phyloP scores from a whole-genome alignment of 2,113 vertebrate genomes.

The Brachyhypopomus gauderio region DNA sequence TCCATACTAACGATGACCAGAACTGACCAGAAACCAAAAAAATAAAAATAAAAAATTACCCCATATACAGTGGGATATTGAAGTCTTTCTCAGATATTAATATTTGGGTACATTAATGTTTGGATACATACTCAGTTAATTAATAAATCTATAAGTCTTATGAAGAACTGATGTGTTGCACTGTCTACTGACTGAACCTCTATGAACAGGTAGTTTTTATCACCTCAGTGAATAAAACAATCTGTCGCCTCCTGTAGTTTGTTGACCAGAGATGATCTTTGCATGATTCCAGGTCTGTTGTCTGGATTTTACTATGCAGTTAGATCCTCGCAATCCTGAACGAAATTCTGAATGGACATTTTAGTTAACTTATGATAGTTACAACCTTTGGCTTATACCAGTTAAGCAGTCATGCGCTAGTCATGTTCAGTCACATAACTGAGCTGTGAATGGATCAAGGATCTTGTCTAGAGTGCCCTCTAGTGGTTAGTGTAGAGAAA shows the following conservation, averaged over 20 bases:
- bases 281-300: background rate
- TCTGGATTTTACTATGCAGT: background rate
- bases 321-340: background rate
- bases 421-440: background rate
- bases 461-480: background rate
- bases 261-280: background rate
- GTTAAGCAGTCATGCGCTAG: background rate
- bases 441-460: background rate
- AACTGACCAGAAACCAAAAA: too few species aligned
- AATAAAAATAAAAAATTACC: too few species aligned
- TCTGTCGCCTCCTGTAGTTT: background rate
- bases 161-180: background rate
- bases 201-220: background rate
- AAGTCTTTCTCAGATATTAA: background rate
- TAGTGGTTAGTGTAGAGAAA: background rate
- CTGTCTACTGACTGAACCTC: background rate
- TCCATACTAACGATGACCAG: too few species aligned
- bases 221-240: background rate
- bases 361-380: background rate
- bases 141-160: background rate
- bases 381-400: constrained; percentile 24
- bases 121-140: too few species aligned
- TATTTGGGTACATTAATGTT: background rate
- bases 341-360: background rate
- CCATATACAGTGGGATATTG: background rate